These are phyloP conservation scores for Eulemur rufifrons DNA, from an alignment of 2,113 vertebrate genomes.

Conservation along the genomic window DNA sequence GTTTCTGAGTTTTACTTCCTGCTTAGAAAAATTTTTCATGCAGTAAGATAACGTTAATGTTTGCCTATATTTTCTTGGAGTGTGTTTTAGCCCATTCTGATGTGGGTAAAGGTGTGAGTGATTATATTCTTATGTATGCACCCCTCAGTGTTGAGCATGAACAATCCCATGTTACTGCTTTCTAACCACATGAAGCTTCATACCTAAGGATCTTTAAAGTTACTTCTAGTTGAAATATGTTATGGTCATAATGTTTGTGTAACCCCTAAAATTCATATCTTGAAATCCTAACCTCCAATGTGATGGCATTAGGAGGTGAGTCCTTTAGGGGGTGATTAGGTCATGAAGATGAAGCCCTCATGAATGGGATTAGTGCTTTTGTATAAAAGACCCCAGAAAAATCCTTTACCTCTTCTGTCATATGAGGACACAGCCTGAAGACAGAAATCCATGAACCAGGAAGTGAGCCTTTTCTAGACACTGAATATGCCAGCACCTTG, in stretches of 20 bases:
- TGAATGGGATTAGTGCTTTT: neutral
- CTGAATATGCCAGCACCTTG: neutral
- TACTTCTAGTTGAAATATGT: neutral
- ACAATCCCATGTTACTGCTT: neutral
- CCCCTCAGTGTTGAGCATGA: neutral
- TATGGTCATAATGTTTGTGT: neutral
- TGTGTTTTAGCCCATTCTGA: neutral
- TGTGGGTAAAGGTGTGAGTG: neutral
- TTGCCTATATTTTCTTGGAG: neutral
- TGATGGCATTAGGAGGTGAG: neutral
- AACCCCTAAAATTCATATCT: neutral
- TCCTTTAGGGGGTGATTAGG: neutral
- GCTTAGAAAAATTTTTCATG: neutral
- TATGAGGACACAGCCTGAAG: neutral
- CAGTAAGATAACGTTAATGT: neutral
- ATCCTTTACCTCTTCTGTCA: neutral
- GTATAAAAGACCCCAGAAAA: neutral
- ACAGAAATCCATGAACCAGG: neutral
- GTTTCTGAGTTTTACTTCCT: constrained; percentile 8
- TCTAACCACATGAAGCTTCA: neutral
- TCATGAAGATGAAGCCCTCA: neutral
- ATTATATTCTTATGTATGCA: neutral
- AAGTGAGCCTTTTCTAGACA: neutral
- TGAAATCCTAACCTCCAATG: neutral
- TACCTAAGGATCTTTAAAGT: neutral